These are phyloP conservation scores for Empidonax traillii DNA, from an alignment of 2,113 vertebrate species.

Conservation along the genomic window DNA sequence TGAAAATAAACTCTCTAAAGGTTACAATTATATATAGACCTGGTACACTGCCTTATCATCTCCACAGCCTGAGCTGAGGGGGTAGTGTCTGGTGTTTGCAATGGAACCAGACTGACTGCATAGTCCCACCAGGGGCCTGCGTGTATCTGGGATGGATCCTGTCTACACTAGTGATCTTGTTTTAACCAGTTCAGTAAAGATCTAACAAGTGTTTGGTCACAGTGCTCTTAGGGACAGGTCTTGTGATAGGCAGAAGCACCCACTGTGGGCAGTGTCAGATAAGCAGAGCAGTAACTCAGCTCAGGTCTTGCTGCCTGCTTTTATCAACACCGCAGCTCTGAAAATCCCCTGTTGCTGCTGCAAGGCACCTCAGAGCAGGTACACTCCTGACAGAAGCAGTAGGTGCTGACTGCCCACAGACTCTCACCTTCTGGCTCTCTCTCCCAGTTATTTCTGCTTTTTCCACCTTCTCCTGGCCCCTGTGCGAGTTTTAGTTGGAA, in stretches of 20 bases:
- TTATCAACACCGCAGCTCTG: background rate
- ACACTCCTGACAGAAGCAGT: background rate
- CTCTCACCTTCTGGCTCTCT: background rate
- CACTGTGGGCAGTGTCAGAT: background rate
- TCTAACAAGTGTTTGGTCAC: background rate
- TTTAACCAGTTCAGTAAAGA: background rate
- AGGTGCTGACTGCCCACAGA: background rate
- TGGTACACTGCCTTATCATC: background rate
- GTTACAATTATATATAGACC: slow-evolving; percentile 7
- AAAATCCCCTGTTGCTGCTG: background rate
- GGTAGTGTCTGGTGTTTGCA: background rate
- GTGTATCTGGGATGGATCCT: background rate
- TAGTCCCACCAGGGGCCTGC: background rate
- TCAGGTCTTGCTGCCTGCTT: background rate
- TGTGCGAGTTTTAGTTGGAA: background rate
- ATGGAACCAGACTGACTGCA: background rate
- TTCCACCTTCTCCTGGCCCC: background rate
- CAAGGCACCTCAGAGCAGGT: background rate
- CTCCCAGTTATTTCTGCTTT: background rate
- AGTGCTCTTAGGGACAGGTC: too few species aligned
- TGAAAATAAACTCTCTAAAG: slow-evolving; percentile 21
- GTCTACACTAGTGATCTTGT: rapidly evolving
- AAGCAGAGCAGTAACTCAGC: background rate
- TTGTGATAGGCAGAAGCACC: background rate
- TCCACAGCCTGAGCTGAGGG: background rate